These are phyloP conservation scores for Oreortyx pictus DNA, from an alignment of 2,797 vertebrate genomes.

Conservation along the genomic window DNA sequence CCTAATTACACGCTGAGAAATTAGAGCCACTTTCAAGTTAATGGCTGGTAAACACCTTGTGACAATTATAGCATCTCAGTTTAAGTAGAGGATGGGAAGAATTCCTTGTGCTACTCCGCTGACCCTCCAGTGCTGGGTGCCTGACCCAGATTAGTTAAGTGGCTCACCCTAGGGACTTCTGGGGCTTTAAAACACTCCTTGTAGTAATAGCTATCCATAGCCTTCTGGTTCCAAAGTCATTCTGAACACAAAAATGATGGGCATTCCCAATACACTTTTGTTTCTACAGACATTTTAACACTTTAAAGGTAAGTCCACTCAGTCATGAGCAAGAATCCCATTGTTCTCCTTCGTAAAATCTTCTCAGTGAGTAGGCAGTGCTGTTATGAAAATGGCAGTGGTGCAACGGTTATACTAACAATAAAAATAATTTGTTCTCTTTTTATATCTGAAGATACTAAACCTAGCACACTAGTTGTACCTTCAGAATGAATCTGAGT, in stretches of 20 bases:
- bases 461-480: neutral
- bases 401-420: neutral
- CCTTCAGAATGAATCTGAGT: neutral
- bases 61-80: neutral
- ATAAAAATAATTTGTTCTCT: neutral
- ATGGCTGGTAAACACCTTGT: constrained; percentile 69
- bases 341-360: neutral
- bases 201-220: neutral
- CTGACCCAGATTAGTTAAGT: neutral
- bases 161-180: neutral
- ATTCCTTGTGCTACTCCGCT: neutral
- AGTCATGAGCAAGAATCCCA: neutral
- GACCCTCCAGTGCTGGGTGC: neutral
- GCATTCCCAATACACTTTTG: neutral
- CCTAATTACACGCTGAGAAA: constrained; percentile 75
- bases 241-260: neutral
- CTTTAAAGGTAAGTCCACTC: neutral
- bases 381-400: neutral
- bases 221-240: neutral
- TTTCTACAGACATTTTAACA: fast-evolving
- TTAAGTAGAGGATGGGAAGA: neutral
- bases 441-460: constrained; percentile 12
- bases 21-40: constrained; percentile 65
- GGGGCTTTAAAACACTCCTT: neutral
- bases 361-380: neutral